phyloP scores from a whole-genome alignment of 2,113 vertebrate species.

The Garra rufa region DNA sequence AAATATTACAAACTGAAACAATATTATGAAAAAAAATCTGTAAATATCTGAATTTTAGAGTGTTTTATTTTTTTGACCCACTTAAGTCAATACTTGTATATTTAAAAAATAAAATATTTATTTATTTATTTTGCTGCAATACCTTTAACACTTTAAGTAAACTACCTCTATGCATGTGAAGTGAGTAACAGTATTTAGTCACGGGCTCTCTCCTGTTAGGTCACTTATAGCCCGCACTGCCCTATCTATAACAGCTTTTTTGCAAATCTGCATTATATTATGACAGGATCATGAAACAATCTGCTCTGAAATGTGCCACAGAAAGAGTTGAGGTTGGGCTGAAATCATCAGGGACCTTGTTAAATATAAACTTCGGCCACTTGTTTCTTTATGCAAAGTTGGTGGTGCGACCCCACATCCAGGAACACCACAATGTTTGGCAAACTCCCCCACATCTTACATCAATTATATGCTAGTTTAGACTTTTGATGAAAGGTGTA shows the following conservation, averaged over 20 bases:
- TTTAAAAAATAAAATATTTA: no score
- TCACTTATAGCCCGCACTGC: background rate
- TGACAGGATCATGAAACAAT: slow-evolving; percentile 17
- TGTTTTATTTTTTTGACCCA: background rate
- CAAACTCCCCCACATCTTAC: background rate
- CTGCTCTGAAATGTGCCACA: background rate
- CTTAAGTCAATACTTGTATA: background rate
- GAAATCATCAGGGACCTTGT: background rate
- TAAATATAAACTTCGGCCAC: slow-evolving; percentile 15
- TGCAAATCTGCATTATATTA: background rate
- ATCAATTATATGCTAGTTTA: slow-evolving; percentile 1
- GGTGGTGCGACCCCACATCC: background rate
- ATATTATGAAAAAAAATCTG: background rate
- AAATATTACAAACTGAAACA: background rate
- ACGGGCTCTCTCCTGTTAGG: background rate
- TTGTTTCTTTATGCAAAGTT: slow-evolving; percentile 32
- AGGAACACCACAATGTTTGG: background rate
- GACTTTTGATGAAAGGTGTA: slow-evolving; percentile 32
- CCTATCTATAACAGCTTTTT: background rate
- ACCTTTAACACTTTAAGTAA: background rate
- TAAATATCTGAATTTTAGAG: background rate
- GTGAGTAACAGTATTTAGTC: background rate
- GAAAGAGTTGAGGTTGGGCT: background rate
- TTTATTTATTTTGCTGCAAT: background rate
- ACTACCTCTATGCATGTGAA: background rate